Conservation (phyloP, 2,797 vertebrate genomes). For the Cyprinodon diabolis region DNA sequence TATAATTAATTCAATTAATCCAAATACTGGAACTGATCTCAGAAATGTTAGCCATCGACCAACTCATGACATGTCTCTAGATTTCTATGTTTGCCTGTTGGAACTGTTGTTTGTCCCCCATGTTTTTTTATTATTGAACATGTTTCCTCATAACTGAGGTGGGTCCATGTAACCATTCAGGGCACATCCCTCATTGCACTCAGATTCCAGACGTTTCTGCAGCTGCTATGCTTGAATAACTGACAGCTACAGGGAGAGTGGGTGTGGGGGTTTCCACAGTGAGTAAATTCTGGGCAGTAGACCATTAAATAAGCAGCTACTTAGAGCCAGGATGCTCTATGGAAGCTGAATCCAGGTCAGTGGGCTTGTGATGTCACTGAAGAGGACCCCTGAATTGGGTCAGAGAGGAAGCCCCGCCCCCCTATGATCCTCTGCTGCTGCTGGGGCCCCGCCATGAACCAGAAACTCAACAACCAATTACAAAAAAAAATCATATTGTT, state of each 20-base stretch:
- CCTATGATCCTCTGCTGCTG: not conserved
- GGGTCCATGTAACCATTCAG: too few relatives aligned
- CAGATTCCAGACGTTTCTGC: too few relatives aligned
- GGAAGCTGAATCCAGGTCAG: constrained; percentile 13
- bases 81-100: too few relatives aligned
- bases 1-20: too few relatives aligned
- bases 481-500: not conserved
- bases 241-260: not conserved
- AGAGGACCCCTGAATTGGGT: constrained; percentile 12
- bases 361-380: not conserved
- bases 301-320: not conserved
- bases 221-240: not conserved
- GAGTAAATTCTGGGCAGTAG: not conserved
- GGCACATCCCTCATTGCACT: too few relatives aligned
- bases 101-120: too few relatives aligned
- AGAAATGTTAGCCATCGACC: too few relatives aligned
- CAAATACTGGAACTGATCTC: too few relatives aligned
- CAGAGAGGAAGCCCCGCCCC: not conserved
- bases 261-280: too few relatives aligned
- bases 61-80: too few relatives aligned
- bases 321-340: not conserved
- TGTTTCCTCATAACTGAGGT: too few relatives aligned
- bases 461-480: not conserved
- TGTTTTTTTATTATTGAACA: too few relatives aligned
- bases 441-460: not conserved